These are phyloP conservation scores for Urosaurus nigricauda DNA, from an alignment of 2,797 vertebrate species.

Conservation along the genomic window DNA sequence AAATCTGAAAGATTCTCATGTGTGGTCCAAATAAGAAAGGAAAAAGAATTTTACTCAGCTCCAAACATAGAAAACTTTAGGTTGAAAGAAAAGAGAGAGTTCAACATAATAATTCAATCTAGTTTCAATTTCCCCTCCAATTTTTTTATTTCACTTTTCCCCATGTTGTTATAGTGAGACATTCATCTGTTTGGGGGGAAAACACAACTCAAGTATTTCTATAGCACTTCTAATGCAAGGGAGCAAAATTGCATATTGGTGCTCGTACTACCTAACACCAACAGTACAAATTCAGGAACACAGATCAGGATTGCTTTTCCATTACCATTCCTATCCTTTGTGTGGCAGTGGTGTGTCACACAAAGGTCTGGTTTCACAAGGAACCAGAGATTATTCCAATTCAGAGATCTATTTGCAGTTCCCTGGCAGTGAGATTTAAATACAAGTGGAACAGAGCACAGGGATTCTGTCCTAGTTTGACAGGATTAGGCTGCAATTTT, in stretches of 20 bases:
- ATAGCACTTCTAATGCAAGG: not conserved
- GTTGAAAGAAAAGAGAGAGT: too few relatives aligned
- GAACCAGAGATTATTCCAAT: not conserved
- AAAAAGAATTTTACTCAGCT: too few relatives aligned
- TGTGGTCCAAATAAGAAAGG: too few relatives aligned
- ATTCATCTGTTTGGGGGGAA: not conserved
- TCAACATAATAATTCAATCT: too few relatives aligned
- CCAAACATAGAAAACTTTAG: too few relatives aligned
- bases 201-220: not conserved
- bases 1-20: too few relatives aligned
- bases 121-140: too few relatives aligned
- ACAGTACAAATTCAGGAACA: not conserved
- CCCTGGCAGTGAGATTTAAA: not conserved
- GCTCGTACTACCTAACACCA: not conserved
- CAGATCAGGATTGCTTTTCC: not conserved
- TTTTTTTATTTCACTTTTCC: not conserved
- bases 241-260: not conserved
- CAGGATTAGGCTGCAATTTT: not conserved
- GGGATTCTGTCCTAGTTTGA: not conserved
- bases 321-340: not conserved
- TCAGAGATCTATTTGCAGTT: not conserved
- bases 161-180: not conserved
- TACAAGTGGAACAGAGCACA: not conserved
- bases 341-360: not conserved
- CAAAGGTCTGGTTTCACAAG: not conserved